Conservation (phyloP, 1,140 invertebrate genomes). For the Scaptodrosophila lebanonensis region DNA sequence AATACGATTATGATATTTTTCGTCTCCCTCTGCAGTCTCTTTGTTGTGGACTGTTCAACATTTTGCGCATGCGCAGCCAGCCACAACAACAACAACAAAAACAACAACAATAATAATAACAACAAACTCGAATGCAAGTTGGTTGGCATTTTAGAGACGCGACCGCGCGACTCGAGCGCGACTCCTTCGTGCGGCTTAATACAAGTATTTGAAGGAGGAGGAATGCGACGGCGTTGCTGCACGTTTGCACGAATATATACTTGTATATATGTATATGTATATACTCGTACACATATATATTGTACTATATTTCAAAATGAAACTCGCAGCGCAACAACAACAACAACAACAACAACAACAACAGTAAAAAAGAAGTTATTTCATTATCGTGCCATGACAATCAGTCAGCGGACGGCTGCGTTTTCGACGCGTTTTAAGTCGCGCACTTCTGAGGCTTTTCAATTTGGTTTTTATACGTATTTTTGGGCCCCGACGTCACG, state of each 20-base stretch:
- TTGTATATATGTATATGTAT: no score
- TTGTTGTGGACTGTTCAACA: no score
- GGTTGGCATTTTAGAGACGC: no score
- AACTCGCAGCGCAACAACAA: background rate
- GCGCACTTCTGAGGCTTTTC: background rate
- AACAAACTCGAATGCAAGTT: no score
- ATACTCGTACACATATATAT: no score
- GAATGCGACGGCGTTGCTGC: slow-evolving; percentile 37
- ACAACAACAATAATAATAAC: background rate
- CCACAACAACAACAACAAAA: background rate
- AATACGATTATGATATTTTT: slow-evolving; percentile 70
- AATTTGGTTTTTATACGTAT: slow-evolving; percentile 9
- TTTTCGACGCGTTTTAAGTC: slow-evolving; percentile 31
- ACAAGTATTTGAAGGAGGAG: slow-evolving; percentile 51
- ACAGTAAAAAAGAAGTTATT: slow-evolving; percentile 43
- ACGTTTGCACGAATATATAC: no score
- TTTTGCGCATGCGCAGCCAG: slow-evolving; percentile 17
- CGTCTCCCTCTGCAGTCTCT: slow-evolving; percentile 2
- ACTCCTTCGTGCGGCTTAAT: no score
- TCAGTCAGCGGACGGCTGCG: slow-evolving; percentile 58
- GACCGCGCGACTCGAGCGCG: slow-evolving; percentile 29
- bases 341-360: slow-evolving; percentile 3
- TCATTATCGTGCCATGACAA: slow-evolving; percentile 68
- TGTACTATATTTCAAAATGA: background rate
- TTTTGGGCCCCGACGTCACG: slow-evolving; percentile 49